phyloP scores from a whole-genome alignment of 2,797 vertebrate species.

The Triplophysa bombifrons region DNA sequence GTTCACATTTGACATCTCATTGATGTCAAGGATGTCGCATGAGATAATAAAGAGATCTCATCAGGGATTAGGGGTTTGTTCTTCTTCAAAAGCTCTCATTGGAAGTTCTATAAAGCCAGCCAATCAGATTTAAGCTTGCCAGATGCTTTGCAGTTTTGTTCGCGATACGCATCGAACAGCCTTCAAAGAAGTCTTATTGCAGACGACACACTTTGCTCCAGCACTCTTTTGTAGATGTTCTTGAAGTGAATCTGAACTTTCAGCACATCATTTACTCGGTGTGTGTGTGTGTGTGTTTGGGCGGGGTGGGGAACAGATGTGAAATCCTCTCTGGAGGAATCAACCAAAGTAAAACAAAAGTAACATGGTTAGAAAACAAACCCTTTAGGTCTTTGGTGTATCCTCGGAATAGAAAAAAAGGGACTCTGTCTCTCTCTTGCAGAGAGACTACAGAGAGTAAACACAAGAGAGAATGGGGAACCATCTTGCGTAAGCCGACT shows the following conservation, averaged over 20 bases:
- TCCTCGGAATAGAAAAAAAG: neutral
- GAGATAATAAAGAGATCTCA: no score
- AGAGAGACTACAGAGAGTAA: neutral
- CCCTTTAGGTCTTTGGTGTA: neutral
- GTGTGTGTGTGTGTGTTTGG: conserved; percentile 7
- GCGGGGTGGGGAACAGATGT: conserved; percentile 5
- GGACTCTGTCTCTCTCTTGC: neutral
- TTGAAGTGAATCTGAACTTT: neutral
- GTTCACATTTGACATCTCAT: no score
- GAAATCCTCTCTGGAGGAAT: conserved; percentile 1
- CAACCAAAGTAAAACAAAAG: conserved; percentile 8
- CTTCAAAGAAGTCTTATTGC: neutral
- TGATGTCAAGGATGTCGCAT: no score
- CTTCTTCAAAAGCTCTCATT: neutral
- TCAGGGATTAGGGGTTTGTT: neutral
- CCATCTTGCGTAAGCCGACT: neutral
- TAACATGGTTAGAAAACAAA: conserved; percentile 11
- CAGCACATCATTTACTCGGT: neutral
- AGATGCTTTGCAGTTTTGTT: neutral
- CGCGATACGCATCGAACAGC: neutral
- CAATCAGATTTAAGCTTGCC: neutral
- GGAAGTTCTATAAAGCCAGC: neutral
- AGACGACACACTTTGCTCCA: neutral
- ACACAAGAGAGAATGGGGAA: neutral
- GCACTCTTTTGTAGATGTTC: neutral